Conservation (phyloP, 2,797 vertebrate genomes). For the Pelochelys cantorii region DNA sequence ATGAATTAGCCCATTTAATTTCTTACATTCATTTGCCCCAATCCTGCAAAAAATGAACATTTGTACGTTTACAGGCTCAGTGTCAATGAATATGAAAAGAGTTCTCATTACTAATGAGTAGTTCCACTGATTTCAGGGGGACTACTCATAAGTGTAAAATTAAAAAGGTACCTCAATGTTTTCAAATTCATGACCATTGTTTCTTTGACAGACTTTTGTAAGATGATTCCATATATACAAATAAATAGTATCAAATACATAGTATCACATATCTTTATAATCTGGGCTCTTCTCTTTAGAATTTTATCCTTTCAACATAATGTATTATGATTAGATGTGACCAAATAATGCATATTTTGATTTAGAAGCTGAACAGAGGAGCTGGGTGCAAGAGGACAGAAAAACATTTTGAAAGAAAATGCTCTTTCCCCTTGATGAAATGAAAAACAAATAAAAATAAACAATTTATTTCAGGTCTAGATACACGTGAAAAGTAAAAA, state of each 20-base stretch:
- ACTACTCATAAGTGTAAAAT: neutral
- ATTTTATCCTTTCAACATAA: constrained; percentile 2
- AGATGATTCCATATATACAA: neutral
- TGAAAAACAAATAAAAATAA: neutral
- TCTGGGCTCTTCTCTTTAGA: neutral
- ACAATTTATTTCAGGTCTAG: neutral
- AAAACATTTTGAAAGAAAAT: neutral
- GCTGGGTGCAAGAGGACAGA: too few relatives aligned
- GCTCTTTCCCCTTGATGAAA: neutral
- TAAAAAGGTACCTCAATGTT: neutral
- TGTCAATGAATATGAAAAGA: too few relatives aligned
- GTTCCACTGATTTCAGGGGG: neutral
- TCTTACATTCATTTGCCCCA: neutral
- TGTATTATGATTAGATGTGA: neutral
- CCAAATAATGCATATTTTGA: neutral
- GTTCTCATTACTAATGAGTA: neutral
- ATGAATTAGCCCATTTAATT: neutral
- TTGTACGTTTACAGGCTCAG: neutral
- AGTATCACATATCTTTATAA: neutral
- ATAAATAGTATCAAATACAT: constrained; percentile 33
- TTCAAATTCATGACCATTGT: neutral
- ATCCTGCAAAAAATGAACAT: neutral
- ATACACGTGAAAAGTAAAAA: neutral
- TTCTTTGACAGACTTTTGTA: neutral
- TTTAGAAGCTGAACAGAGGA: neutral